A percentile compares a stretch with the other conserved stretches of the same genome.
phyloP scores from a whole-genome alignment of 2,888 invertebrate genomes.

The Junonia oenone region DNA sequence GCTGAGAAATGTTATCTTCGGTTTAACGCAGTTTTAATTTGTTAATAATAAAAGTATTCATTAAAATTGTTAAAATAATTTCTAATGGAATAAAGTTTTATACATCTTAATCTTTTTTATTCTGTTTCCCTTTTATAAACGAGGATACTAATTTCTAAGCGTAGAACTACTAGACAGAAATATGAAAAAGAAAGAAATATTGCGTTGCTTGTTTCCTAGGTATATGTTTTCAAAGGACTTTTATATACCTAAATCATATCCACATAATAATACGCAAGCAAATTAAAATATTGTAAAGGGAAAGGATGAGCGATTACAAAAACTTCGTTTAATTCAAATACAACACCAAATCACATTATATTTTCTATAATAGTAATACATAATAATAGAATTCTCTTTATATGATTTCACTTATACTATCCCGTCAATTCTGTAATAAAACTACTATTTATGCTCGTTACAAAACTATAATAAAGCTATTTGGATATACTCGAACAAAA shows the following conservation, averaged over 20 bases:
- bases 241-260: too few species aligned
- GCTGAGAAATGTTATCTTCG: conserved; percentile 10
- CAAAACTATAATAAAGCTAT: conserved; percentile 41
- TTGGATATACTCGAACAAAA: conserved; percentile 25
- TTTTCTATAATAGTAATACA: conserved; percentile 75
- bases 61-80: conserved; percentile 26
- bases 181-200: too few species aligned
- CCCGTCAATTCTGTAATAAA: conserved; percentile 49
- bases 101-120: conserved; percentile 7
- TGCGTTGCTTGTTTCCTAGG: too few species aligned
- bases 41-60: conserved; percentile 22
- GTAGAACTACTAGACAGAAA: too few species aligned
- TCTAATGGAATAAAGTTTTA: conserved; percentile 27
- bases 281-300: conserved; percentile 39
- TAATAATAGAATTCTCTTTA: conserved; percentile 65
- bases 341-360: conserved; percentile 80
- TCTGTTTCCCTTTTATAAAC: too few species aligned
- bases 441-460: conserved; percentile 30
- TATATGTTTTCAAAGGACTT: too few species aligned
- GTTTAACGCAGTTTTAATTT: conserved; percentile 14
- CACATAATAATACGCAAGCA: not conserved
- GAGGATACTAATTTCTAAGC: too few species aligned
- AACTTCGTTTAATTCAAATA: conserved; percentile 77
- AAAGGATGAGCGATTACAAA: conserved; percentile 71
- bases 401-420: conserved; percentile 55